Percentiles rank a stretch among this genome's conserved stretches.
Conservation (phyloP, 2,797 vertebrate genomes). For the Cryptoblepharus egeriae region DNA sequence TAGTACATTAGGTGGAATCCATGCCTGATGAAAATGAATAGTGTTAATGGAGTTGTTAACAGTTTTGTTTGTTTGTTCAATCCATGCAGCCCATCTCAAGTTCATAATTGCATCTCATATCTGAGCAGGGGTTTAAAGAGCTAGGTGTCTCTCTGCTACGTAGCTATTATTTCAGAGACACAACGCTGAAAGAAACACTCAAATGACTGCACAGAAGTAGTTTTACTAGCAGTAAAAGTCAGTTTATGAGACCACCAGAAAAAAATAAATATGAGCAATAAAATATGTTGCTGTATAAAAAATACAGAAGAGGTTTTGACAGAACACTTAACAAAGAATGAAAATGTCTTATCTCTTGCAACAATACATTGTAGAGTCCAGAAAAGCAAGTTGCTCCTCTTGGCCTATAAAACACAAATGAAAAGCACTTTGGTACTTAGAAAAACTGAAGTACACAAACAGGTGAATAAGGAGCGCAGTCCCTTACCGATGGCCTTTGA, state of each 20-base stretch:
- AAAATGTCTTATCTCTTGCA: background rate
- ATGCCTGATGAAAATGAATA: slow-evolving; percentile 58
- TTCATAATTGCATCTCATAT: slow-evolving; percentile 26
- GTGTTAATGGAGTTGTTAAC: slow-evolving; percentile 53
- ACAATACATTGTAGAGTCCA: background rate
- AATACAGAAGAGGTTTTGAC: background rate
- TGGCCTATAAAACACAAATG: background rate
- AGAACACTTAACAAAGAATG: background rate
- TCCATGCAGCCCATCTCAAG: slow-evolving; percentile 41
- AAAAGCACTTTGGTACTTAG: background rate
- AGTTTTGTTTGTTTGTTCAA: slow-evolving; percentile 52
- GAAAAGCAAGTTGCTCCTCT: background rate
- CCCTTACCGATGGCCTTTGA: too few species aligned
- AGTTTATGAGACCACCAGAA: slow-evolving; percentile 6
- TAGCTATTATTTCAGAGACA: slow-evolving; percentile 19
- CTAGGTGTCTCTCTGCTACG: background rate
- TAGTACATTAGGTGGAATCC: slow-evolving; percentile 62
- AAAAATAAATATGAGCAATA: background rate
- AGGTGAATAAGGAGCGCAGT: background rate
- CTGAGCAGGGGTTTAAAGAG: slow-evolving; percentile 16
- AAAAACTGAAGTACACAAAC: background rate
- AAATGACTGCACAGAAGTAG: background rate
- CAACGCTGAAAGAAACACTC: slow-evolving; percentile 25
- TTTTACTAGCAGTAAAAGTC: background rate
- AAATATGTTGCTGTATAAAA: background rate